These are phyloP conservation scores for Drosophila mauritiana DNA, from an alignment of 1,140 invertebrate genomes.

Conservation along the genomic window DNA sequence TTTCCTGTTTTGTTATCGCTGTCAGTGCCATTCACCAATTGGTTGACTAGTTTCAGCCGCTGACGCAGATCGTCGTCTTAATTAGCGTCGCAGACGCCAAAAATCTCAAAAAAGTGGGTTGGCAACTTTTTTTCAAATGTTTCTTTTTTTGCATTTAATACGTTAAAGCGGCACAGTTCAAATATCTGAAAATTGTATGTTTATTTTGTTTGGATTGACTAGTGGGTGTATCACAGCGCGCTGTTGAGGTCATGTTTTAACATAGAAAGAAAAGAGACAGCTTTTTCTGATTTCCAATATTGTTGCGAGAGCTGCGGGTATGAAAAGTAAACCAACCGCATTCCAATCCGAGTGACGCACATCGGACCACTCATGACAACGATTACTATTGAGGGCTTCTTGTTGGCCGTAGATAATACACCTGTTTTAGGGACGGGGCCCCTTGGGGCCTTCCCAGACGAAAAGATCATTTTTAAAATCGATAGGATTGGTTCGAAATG, in stretches of 20 bases:
- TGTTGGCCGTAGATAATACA: constrained; percentile 27
- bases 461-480: constrained; percentile 9
- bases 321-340: constrained; percentile 66
- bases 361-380: constrained; percentile 13
- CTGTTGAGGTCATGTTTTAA: constrained; percentile 56
- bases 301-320: constrained; percentile 10
- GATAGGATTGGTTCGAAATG: background rate
- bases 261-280: constrained; percentile 21
- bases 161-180: constrained; percentile 35
- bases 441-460: constrained; percentile 15
- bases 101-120: constrained; percentile 44
- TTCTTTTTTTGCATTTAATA: background rate
- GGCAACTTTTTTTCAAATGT: constrained; percentile 20
- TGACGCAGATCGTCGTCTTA: constrained; percentile 53
- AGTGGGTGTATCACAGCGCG: constrained; percentile 38
- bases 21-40: constrained; percentile 46
- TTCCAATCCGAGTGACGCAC: constrained; percentile 70
- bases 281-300: constrained; percentile 27
- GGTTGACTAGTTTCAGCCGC: constrained; percentile 46
- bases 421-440: constrained; percentile 30
- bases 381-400: constrained; percentile 53
- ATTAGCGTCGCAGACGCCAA: constrained; percentile 46
- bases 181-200: constrained; percentile 34
- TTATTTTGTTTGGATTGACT: constrained; percentile 55
- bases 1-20: constrained; percentile 36